A percentile compares a stretch with the other conserved stretches of the same genome.
These are phyloP conservation scores for Channallabes apus DNA, from an alignment of 2,797 vertebrate species.

Conservation along the genomic window DNA sequence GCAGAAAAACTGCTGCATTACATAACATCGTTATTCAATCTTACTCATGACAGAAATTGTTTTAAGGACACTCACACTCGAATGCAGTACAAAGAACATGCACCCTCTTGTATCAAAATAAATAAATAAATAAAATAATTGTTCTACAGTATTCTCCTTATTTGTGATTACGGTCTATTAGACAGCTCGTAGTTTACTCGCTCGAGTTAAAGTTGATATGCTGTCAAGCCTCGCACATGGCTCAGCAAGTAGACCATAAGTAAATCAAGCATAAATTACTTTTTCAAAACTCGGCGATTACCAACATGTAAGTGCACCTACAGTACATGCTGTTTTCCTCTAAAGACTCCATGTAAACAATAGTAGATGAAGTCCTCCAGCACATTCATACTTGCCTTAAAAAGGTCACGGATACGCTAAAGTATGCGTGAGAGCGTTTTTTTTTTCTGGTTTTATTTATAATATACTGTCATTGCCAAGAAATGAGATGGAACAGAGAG, in stretches of 20 bases:
- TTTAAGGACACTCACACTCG: neutral
- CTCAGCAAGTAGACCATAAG: slow-evolving; percentile 27
- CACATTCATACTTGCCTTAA: slow-evolving; percentile 25
- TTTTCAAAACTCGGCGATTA: slow-evolving; percentile 30
- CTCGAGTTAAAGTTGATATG: slow-evolving; percentile 52
- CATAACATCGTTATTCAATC: neutral
- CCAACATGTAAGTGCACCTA: slow-evolving; percentile 23
- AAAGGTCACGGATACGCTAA: slow-evolving; percentile 4
- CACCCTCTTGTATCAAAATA: slow-evolving; percentile 1
- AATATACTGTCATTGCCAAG: neutral
- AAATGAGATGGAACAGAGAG: neutral
- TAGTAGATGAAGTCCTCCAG: slow-evolving; percentile 11
- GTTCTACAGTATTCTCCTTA: neutral
- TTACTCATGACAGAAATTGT: neutral
- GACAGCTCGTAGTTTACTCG: slow-evolving; percentile 32
- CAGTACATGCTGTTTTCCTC: slow-evolving; percentile 45
- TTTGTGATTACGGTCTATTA: slow-evolving; percentile 34
- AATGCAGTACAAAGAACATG: neutral
- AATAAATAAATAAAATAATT: neutral
- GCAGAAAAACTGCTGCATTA: neutral
- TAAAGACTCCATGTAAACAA: slow-evolving; percentile 53
- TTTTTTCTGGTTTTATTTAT: slow-evolving; percentile 20
- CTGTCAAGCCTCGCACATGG: slow-evolving; percentile 44
- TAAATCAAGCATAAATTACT: slow-evolving; percentile 28
- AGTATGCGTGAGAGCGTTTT: neutral